These are phyloP conservation scores for Didymodactylos carnosus DNA, from an alignment of 2,888 invertebrate genomes.

Conservation along the genomic window DNA sequence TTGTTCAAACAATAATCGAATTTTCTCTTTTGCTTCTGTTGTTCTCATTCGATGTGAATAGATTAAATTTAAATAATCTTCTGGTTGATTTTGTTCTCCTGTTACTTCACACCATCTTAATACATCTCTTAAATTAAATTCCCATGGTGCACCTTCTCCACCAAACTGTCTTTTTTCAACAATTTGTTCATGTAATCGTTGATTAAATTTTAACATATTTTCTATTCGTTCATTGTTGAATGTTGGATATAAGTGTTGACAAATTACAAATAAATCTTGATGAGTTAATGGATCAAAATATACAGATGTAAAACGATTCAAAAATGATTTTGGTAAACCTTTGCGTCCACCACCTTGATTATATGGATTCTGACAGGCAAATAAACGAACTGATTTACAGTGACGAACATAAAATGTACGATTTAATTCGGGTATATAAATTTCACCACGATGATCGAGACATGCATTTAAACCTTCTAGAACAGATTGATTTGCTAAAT, in stretches of 20 bases:
- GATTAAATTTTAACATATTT: conserved; percentile 60
- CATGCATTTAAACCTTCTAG: conserved; percentile 95
- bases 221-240: conserved; percentile 44
- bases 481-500: conserved; percentile 91
- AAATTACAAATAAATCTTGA: conserved; percentile 10
- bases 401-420: conserved; percentile 57
- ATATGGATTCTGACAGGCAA: conserved; percentile 91
- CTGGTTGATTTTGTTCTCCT: conserved; percentile 35
- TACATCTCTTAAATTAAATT: conserved; percentile 85
- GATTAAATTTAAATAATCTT: conserved; percentile 48
- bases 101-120: conserved; percentile 71
- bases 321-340: conserved; percentile 81
- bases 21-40: conserved; percentile 51
- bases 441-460: conserved; percentile 83
- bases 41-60: conserved; percentile 71
- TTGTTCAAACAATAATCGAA: conserved; percentile 22
- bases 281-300: conserved; percentile 7
- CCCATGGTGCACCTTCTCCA: conserved; percentile 70
- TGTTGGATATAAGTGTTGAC: conserved; percentile 39
- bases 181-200: conserved; percentile 29
- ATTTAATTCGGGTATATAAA: conserved; percentile 80
- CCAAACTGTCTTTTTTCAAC: conserved; percentile 44
- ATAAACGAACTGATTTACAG: conserved; percentile 45
- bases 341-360: conserved; percentile 83
- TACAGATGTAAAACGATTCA: conserved; percentile 87